Evolutionary conservation across 2,888 invertebrate genomes (phyloP).

Genomic region (Callyntrura guangdongensis): DNA sequence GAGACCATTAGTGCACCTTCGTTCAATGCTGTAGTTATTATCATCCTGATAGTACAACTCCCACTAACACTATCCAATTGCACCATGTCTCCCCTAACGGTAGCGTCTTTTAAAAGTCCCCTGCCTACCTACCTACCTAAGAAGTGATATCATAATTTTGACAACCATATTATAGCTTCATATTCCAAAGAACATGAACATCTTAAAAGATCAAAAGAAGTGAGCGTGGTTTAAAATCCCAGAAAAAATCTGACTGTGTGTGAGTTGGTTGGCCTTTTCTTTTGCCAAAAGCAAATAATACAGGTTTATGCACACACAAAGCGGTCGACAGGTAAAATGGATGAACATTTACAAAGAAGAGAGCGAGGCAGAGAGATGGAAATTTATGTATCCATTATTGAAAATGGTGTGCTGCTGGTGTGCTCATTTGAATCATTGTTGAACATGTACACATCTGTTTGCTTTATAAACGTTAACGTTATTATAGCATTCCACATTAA

Average conservation of each 20-base stretch:
- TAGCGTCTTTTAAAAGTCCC: background rate
- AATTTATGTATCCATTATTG: background rate
- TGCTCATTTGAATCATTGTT: conserved; percentile 49
- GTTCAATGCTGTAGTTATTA: conserved; percentile 30
- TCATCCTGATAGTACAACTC: background rate
- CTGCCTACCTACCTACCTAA: background rate
- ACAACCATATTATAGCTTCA: background rate
- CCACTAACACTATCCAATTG: background rate
- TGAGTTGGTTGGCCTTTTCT: background rate
- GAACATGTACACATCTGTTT: background rate
- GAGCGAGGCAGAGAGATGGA: background rate
- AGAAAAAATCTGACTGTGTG: background rate
- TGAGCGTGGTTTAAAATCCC: background rate
- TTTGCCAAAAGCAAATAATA: conserved; percentile 45
- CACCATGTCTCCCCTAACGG: background rate
- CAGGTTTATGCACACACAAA: background rate
- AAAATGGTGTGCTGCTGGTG: conserved; percentile 22
- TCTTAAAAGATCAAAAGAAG: conserved; percentile 8
- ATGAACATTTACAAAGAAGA: background rate
- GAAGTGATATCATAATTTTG: background rate
- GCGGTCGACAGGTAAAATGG: background rate
- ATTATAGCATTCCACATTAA: conserved; percentile 48
- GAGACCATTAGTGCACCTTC: conserved; percentile 64
- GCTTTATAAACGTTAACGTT: conserved; percentile 41
- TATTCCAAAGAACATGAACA: background rate